Conservation (phyloP, 2,888 invertebrate species). For the Pecten maximus region DNA sequence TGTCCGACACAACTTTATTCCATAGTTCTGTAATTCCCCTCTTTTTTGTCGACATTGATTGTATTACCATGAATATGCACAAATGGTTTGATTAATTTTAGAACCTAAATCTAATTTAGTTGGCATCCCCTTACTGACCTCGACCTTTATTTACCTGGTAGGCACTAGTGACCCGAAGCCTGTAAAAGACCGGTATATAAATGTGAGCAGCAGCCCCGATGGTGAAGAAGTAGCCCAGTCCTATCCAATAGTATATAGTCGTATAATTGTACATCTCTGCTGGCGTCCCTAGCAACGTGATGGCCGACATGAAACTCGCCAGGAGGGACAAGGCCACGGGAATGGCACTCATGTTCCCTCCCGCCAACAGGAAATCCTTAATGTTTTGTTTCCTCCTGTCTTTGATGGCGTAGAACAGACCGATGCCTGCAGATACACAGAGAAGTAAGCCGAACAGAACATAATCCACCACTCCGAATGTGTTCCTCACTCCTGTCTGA, state of each 20-base stretch:
- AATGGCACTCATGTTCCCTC: conserved; percentile 75
- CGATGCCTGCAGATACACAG: conserved; percentile 75
- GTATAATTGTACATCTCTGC: conserved; percentile 79
- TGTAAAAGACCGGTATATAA: conserved; percentile 74
- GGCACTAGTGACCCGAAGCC: conserved; percentile 70
- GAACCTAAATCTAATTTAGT: too few species aligned
- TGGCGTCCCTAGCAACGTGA: conserved; percentile 77
- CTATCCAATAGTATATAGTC: conserved; percentile 75
- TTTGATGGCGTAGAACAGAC: conserved; percentile 76
- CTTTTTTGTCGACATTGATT: too few species aligned
- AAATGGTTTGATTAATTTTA: too few species aligned
- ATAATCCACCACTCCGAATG: conserved; percentile 72
- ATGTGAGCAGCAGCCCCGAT: conserved; percentile 73
- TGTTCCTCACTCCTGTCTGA: conserved; percentile 66
- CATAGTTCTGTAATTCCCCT: too few species aligned
- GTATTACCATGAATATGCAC: too few species aligned
- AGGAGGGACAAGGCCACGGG: conserved; percentile 74
- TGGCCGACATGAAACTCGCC: conserved; percentile 77
- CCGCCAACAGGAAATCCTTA: conserved; percentile 76
- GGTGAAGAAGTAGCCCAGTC: conserved; percentile 74
- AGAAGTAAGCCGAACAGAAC: conserved; percentile 73
- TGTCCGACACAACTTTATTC: too few species aligned
- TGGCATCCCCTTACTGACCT: too few species aligned
- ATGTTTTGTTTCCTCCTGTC: conserved; percentile 72
- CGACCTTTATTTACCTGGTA: conserved; percentile 69